Percentiles rank a stretch among this genome's conserved stretches.
Evolutionary conservation across 2,888 invertebrate species (phyloP).

Genomic region (Eurytoma adleriae): DNA sequence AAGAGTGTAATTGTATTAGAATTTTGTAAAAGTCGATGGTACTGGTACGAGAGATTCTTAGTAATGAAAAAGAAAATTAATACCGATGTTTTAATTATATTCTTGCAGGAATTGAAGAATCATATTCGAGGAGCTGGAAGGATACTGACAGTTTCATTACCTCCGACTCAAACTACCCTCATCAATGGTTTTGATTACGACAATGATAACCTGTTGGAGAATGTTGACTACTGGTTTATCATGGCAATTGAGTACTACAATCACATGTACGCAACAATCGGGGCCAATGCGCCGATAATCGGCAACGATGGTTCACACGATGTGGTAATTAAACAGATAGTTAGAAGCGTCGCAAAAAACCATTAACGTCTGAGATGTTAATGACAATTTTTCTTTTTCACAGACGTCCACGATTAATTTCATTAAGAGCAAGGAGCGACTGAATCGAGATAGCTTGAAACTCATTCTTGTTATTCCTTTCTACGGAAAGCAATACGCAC

Average conservation of each 20-base stretch:
- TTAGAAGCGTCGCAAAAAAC: too few relatives aligned
- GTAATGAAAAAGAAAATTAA: background rate
- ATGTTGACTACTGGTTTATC: constrained; percentile 83
- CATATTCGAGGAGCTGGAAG: constrained; percentile 7
- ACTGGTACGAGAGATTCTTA: too few relatives aligned
- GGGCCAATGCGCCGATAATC: constrained; percentile 87
- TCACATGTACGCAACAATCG: constrained; percentile 86
- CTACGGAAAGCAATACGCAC: constrained; percentile 39
- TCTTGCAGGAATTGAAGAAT: constrained; percentile 40
- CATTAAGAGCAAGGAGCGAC: too few relatives aligned
- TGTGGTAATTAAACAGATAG: constrained; percentile 82
- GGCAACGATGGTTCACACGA: constrained; percentile 79
- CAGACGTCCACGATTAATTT: too few relatives aligned
- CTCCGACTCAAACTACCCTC: background rate
- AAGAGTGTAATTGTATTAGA: too few relatives aligned
- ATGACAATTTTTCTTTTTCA: too few relatives aligned
- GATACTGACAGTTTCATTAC: background rate
- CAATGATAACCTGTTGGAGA: constrained; percentile 5
- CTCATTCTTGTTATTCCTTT: constrained; percentile 51
- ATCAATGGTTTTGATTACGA: constrained; percentile 9
- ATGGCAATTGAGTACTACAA: constrained; percentile 90
- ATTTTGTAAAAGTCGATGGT: too few relatives aligned
- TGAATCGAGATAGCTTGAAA: background rate
- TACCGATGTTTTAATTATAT: background rate
- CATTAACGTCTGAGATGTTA: too few relatives aligned